Percentiles rank a stretch among this genome's conserved stretches.
Conservation (phyloP, 2,113 vertebrate genomes). For the Petromus typicus region DNA sequence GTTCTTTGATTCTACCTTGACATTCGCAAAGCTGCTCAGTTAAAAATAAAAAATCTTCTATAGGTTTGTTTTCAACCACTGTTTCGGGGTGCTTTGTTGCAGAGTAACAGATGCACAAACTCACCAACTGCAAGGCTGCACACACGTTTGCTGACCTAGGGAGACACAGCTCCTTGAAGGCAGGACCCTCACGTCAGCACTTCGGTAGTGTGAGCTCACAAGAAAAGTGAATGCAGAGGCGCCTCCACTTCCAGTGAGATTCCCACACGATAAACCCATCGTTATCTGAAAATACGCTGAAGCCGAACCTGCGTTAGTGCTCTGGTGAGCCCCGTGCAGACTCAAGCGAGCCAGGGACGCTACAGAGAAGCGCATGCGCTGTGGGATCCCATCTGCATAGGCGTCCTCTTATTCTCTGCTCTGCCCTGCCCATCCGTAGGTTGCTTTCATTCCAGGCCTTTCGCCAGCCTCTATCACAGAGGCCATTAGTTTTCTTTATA, state of each 20-base stretch:
- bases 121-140: not conserved
- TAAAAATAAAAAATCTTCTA: not conserved
- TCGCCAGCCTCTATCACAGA: not conserved
- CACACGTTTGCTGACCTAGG: not conserved
- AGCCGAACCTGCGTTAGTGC: not conserved
- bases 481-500: not conserved
- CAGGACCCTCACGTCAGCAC: not conserved
- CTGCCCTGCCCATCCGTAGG: no score
- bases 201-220: not conserved
- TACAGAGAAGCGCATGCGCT: not conserved
- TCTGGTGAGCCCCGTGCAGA: not conserved
- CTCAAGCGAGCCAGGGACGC: not conserved
- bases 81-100: not conserved
- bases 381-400: not conserved
- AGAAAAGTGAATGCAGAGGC: not conserved
- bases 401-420: not conserved
- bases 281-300: no score
- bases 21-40: not conserved
- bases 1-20: not conserved
- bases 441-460: not conserved
- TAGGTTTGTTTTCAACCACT: not conserved
- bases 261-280: not conserved
- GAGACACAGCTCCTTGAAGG: not conserved
- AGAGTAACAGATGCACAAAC: not conserved
- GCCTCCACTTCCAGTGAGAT: not conserved